phyloP scores from a whole-genome alignment of 2,888 invertebrate species.

The Leptinotarsa rubiginosa region DNA sequence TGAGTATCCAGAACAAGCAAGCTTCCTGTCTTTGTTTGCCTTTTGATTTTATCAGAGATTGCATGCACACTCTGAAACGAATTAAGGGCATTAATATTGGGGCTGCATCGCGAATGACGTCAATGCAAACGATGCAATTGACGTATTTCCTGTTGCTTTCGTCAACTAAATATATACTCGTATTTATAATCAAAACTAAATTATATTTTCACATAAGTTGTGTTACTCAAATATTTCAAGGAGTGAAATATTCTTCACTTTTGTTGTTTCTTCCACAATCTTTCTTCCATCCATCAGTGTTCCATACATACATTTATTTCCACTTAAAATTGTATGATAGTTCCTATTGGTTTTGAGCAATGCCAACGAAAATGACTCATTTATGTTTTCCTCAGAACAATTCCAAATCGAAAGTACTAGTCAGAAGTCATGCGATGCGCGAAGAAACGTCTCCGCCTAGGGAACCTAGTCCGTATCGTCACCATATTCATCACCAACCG shows the following conservation, averaged over 20 bases:
- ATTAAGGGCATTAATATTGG: constrained; percentile 9
- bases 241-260: no score
- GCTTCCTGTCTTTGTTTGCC: not conserved
- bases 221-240: no score
- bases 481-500: constrained; percentile 15
- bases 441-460: constrained; percentile 78
- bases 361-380: not conserved
- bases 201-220: no score
- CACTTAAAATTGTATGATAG: no score
- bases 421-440: constrained; percentile 90
- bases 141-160: constrained; percentile 18
- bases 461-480: constrained; percentile 62
- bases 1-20: not conserved
- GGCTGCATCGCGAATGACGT: constrained; percentile 17
- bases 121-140: constrained; percentile 13
- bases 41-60: constrained; percentile 16
- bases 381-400: constrained; percentile 68
- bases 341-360: not conserved
- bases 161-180: not conserved
- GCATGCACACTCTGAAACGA: constrained; percentile 16
- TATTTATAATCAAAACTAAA: no score
- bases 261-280: no score
- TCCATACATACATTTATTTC: no score
- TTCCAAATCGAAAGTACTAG: constrained; percentile 85
- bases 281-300: no score